Evolutionary conservation across 2,888 invertebrate genomes (phyloP), one percentile per base, ranked within the genome.

Genomic region (Euplexia lucipara): DNA sequence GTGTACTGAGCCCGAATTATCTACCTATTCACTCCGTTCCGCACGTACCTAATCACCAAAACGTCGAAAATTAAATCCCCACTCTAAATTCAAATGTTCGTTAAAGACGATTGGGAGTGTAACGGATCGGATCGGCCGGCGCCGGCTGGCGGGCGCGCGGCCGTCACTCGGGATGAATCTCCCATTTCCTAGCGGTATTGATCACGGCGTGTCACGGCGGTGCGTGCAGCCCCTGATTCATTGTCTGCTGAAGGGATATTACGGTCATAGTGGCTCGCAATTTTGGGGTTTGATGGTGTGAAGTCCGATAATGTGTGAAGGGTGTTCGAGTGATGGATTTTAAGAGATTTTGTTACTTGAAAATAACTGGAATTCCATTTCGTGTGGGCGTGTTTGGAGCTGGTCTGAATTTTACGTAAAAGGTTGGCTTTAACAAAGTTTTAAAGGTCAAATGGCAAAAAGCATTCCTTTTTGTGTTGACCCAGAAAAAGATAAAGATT

Each of bases 191-290:
- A 51, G 57, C 66, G 44, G 72, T 62, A 79, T 77, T 63, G 79
- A 77, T 76, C 72, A 60, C 79, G 51, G 51, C 34, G 53, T 54
- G 76, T 70, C 70, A 64, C 42, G 61, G 34, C 69, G 59, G 71
- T 58, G 76, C 72, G 54, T 71, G 76, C 79, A 59, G 47, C 42
- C 58, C 30, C 58, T 76, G 76, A 79, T 76, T 76, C 76, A 77
- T 76, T 59, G 75, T 54, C 62, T 34, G 69, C 52, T 26, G 47
- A 42, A 73, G 57, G 70, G 52, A 75, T 74, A 66, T 70, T 61
- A 70, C 70, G 56, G 71, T 44, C 65, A 59, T 60, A 70, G 70
- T 49, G 75, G 63, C 34, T 52, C 45, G 59, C 58, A 59, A 63
- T 54, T 45, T 30, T 18, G 16, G 56, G 10, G 37, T 48, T 75